Base-by-base conservation (phyloP, 2,888 invertebrate species). In the Agrilus cyanescens region DNA sequence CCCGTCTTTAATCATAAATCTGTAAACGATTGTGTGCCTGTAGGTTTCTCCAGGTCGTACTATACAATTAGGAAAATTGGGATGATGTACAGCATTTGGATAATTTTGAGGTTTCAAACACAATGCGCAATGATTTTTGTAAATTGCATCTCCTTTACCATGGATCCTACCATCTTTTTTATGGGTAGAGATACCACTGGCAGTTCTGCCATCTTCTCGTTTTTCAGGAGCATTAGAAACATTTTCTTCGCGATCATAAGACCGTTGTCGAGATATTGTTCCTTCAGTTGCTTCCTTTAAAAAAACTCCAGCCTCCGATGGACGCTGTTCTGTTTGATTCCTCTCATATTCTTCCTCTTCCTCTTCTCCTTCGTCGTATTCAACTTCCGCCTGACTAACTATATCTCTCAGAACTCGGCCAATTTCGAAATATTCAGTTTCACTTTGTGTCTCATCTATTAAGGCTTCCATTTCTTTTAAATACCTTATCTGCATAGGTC, bases 41-140 rank as follows among this genome's bases (percentile, higher is more conserved):
- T 88, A 89, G 5, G 71, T 68, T 51, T 83, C 74, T 1, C 80
- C 81, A 1, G 87, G 86, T 50, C 75, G 74, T 32, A 88, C 55
- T 39, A 85, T 70, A 5, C 78, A 72, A 46, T 72, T 75, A 0
- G 88, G 88, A 53, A 88, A 88, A 10, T 25, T 25, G 25, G 25
- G 25, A 25, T 83, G 76, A 65, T 90, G 85, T 2, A 86, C 71
- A 2, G 90, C 84, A 65, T 93, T 85, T 0, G 94, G 93, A 66
- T 81, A 93, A 60, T 88, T 86, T 66, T 94, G 91, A 0, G 93
- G 85, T 70, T 90, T 89, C 36, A 93, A 65, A 55, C 88, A 87
- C 57, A 94, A 80, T 3, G 82, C 86, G 1, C 82, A 80, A 53
- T 88, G 87, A 50, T 78, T 80, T 43, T 70, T 74, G 59, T 93